A percentile compares a stretch with the other conserved stretches of the same genome.
Conservation (phyloP, 2,888 invertebrate species). For the Camptogramma bilineatum region DNA sequence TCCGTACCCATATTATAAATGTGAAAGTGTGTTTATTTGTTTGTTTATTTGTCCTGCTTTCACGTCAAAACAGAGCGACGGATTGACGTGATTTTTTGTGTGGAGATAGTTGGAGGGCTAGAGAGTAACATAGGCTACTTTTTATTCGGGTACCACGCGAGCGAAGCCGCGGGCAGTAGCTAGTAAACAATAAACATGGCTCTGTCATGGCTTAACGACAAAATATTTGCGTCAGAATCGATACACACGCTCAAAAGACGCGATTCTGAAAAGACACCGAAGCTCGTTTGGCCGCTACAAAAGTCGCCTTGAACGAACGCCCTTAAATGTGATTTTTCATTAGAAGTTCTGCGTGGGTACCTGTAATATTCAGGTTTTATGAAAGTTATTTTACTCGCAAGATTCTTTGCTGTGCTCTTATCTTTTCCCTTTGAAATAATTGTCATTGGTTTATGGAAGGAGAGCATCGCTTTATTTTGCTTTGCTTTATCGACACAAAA, state of each 20-base stretch:
- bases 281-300: background rate
- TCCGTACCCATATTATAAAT: too few species aligned
- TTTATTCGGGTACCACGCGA: too few species aligned
- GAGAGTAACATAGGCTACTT: too few species aligned
- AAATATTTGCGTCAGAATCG: background rate
- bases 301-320: background rate
- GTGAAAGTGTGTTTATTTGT: too few species aligned
- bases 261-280: background rate
- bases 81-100: too few species aligned
- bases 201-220: too few species aligned
- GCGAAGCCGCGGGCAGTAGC: too few species aligned
- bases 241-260: background rate
- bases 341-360: background rate
- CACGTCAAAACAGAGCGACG: too few species aligned
- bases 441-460: background rate
- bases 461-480: background rate
- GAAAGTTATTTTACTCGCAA: background rate
- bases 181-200: too few species aligned
- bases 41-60: too few species aligned
- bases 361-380: background rate
- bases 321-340: background rate
- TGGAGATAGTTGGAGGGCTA: too few species aligned
- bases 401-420: background rate
- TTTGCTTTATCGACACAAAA: background rate
- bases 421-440: background rate